Evolutionary conservation across 2,113 vertebrate genomes (phyloP), one percentile per base, ranked within the genome.

Genomic region (Romanogobio albipinnatus): DNA sequence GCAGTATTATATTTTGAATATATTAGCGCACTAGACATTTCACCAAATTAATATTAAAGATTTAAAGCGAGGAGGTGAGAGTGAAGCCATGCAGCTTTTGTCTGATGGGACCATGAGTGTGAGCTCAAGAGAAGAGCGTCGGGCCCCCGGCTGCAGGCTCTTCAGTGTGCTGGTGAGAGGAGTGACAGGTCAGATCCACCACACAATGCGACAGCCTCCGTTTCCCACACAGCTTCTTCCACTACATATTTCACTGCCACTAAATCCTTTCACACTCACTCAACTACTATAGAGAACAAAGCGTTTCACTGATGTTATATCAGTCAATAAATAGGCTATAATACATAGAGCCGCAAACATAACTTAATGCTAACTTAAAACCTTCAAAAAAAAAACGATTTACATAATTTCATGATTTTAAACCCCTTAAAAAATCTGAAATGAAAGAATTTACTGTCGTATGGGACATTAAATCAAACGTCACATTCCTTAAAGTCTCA

Each of bases 81-180:
- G 29, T 78, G 47, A 68, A 33, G 81, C 56, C 74, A 49, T 49
- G 47, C 47, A 39, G n/a, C 26, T 62, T 71, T 61, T 73, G 83
- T 90, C 56, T 89, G 82, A 82, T 76, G 78, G 82, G 84, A 59
- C 66, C 90, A 39, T 76, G 26, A 76, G 61, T 62, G 81, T 39
- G n/a, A 62, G 76, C 70, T 81, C 45, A 75, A 4, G 43, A 53
- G 81, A 83, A 59, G 51, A 58, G 81, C 58, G 45, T 10, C 2
- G 33, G 75, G 61, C 62, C 61, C 84, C 77, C n/a, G 59, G 22
- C 84, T 68, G 51, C 36, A 81, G 81, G 47, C 81, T 61, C 88
- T 85, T 86, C 84, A 84, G 59, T 81, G n/a, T 49, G 59, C 43
- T 77, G 11, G 53, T 59, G 59, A 87, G 51, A 62, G 62, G 29